These are phyloP conservation scores for Heterodera schachtii DNA, from an alignment of 1,140 invertebrate species.

Conservation along the genomic window DNA sequence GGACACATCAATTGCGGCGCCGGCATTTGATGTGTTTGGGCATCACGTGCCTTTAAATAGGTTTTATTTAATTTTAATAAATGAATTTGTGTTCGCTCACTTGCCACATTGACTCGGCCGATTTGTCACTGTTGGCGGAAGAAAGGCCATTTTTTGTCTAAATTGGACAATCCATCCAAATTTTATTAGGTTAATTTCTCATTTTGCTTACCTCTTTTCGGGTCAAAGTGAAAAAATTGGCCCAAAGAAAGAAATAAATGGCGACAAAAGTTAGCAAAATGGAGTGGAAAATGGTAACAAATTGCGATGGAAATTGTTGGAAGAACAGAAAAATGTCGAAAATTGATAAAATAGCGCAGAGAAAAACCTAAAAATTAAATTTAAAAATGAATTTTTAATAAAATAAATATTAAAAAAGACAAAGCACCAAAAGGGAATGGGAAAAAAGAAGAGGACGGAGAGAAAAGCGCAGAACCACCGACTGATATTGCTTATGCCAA, in stretches of 20 bases:
- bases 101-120: not conserved
- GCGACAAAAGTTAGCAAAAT: conserved; percentile 44
- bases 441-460: conserved; percentile 12
- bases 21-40: conserved; percentile 15
- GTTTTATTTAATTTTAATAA: not conserved
- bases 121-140: not conserved
- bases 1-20: not conserved
- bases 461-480: conserved; percentile 37
- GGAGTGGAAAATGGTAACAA: not conserved
- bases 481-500: conserved; percentile 47
- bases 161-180: not conserved
- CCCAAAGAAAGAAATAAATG: conserved; percentile 47
- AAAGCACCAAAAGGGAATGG: conserved; percentile 43
- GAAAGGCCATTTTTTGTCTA: not conserved
- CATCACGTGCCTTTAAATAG: conserved; percentile 33
- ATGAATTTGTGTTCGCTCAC: conserved; percentile 1
- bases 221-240: conserved; percentile 42
- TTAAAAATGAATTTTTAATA: not conserved
- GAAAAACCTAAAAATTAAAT: conserved; percentile 36
- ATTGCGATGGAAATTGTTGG: not conserved
- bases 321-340: conserved; percentile 12
- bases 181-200: conserved; percentile 10
- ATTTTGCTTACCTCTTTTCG: conserved; percentile 43
- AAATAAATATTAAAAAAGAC: conserved; percentile 26
- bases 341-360: conserved; percentile 34